Base-by-base conservation (phyloP, 2,113 vertebrate genomes). In the Saccopteryx bilineata region DNA sequence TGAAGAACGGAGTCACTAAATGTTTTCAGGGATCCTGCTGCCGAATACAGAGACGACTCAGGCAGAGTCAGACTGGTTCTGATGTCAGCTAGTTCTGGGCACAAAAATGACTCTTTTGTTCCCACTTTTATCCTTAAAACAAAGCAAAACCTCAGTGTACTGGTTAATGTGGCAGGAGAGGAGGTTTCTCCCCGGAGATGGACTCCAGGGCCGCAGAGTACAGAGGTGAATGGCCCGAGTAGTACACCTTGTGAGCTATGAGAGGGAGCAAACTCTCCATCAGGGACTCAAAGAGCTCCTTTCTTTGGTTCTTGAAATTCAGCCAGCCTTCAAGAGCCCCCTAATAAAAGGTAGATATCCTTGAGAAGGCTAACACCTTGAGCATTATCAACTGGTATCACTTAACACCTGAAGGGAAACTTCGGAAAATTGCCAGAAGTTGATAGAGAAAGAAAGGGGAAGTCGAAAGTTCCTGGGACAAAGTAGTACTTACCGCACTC, bases 311-410 rank as follows among this genome's bases (percentile, higher is more conserved):
- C 54, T 94, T 96, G 96, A 92, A 87, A 91, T 83, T 24, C 23
- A 93, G 79, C 91, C 96, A 95, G 90, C 3, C 80, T 96, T 91
- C 65, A 94, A 84, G 79, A 95, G 93, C 33, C 80, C 71, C 88
- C 85, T 79, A 89, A 96, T 97, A 97, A 97, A 98, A 96, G 15
- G 52, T 65, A 96, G 93, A 94, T 96, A 95, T 91, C 76, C 60
- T n/a, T 91, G 95, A 69, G 95, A 96, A 96, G 96, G 91, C 79
- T 97, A 91, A 97, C 97, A 97, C 96, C 93, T 97, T 97, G 81
- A 89, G 75, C n/a, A 76, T 91, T 94, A 97, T 97, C 96, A 95
- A 48, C 60, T 80, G 50, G 92, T 95, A 89, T 96, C 96, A 91
- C 88, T 92, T 97, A 97, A 95, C 95, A 97, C 93, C 93, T 96